Evolutionary conservation across 2,888 invertebrate species (phyloP), one percentile per base, ranked within the genome.

Genomic region (Cremastinae sp.): DNA sequence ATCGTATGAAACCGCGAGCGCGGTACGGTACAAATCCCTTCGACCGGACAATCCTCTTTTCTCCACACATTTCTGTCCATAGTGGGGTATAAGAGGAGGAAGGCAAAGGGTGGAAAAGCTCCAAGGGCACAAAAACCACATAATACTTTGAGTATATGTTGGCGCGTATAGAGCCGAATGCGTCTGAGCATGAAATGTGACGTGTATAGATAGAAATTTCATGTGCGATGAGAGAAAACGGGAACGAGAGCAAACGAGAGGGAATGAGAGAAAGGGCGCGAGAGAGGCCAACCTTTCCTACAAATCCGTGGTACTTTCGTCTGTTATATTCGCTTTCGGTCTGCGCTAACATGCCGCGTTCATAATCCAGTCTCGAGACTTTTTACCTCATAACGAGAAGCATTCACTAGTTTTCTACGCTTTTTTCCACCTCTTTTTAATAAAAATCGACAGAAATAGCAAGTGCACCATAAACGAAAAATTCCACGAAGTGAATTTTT

Each of bases 31-130:
- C 68, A 76, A 81, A 82, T 80, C 77, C 79, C 76, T 77, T 73
- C 79, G 76, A 74, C 74, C 75, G 79, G 71, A 75, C 78, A 80
- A 82, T 82, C 78, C 78, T 79, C 79, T 79, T 81, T 81, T 74
- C 78, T 62, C 37, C 61, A 68, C 73, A 70, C 69, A n/a, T 28
- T 28, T 47, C 37, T 14, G 3, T 14, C 10, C 5, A 28, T 5
- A 28, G 28, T 3, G 28, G 28, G 2, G 28, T n/a, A n/a, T n/a
- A n/a, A n/a, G 5, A 2, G 28, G 28, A 5, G 28, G 28, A 28
- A 5, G 28, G 37, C 41, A 12, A 1, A n/a, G 37, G 22, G 35
- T 43, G 68, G 62, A 35, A 49, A 77, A 74, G 65, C 61, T 61
- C 65, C 49, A 66, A 77, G 70, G 70, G 74, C 65, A 59, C 53